Base-by-base conservation (phyloP, 2,888 invertebrate species). In the Drosophila mettleri region DNA sequence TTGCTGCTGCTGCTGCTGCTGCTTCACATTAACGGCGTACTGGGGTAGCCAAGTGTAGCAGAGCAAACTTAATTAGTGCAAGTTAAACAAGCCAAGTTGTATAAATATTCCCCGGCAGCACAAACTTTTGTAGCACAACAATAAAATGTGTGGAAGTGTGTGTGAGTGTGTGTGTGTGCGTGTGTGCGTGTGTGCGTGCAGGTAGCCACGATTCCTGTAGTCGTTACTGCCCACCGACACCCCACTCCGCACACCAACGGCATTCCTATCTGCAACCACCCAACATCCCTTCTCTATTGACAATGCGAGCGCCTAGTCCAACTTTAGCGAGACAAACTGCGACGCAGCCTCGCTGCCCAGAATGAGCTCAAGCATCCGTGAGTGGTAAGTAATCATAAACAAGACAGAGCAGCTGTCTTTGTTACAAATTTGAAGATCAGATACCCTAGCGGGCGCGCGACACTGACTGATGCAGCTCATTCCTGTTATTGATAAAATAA, bases 31-130 rank as follows among this genome's bases (percentile, higher is more conserved):
- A 73, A 73, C 64, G 45, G 41, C 63, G 63, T 36, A 57, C 78
- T 59, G 74, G 78, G 69, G 74, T 69, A 78, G 68, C 75, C 82
- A 74, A 81, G 88, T 85, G 85, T 85, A 67, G 79, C 86, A 74
- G 74, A 85, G 88, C 74, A 80, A 80, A 80, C 80, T 80, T 80
- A 80, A 80, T 80, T 80, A 80, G 80, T 85, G 78, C 88, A 87
- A 80, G 80, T 87, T 80, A 80, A 80, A 87, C 88, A 80, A 81
- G 78, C 67, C 64, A 80, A 80, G 79, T 87, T 80, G 80, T 87
- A 87, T 85, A 80, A 80, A 80, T 80, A 80, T 85, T 85, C 63
- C 62, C 82, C 69, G 64, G 61, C 85, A 81, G 72, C 58, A 43
- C 38, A 81, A 87, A 81, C 81, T 84, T 80, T 87, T 87, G 49